Evolutionary conservation across 1,140 invertebrate genomes (phyloP), one percentile per base, ranked within the genome.

Genomic region (Zelostemma sp.): DNA sequence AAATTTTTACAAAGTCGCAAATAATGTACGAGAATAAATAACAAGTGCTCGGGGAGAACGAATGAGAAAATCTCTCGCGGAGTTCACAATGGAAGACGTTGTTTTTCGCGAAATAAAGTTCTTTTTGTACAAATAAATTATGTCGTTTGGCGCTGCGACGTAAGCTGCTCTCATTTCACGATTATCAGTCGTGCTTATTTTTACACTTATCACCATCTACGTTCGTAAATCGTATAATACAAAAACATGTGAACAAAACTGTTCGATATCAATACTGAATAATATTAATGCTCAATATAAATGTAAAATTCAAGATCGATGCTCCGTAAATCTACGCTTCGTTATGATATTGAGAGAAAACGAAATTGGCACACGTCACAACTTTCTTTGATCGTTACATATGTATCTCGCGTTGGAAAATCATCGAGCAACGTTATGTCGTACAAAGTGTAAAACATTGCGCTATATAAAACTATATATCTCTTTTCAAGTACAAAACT

Each of bases 381-480:
- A 8, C 3, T 25, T 25, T 25, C 21, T 8, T 25, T 25, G 21
- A 25, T 4, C 3, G 8, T 8, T 25, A 25, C 8, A 25, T 25
- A 8, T 4, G 8, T 25, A 25, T 25, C 21, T 25, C 8, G 8
- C 21, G 21, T 25, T 25, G 8, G 11, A 35, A 5, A 35, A 35
- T n/a, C 3, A 35, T 35, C 40, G n/a, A n/a, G 12, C 38, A 8
- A n/a, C 35, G n/a, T 14, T 31, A 18, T 41, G n/a, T 1, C 21
- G 21, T 31, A 63, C 33, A 9, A 50, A 57, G 9, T 40, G 38
- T 14, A 41, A 45, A 53, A 53, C 57, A 16, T 19, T 8, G 45
- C 35, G 57, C 15, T 64, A 35, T 62, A 33, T 49, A 54, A 51
- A 28, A 31, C 40, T 60, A 21, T 8, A 17, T 38, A 35, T 9